phyloP scores from a whole-genome alignment of 1,140 invertebrate genomes.

The Dermatophagoides farinae region DNA sequence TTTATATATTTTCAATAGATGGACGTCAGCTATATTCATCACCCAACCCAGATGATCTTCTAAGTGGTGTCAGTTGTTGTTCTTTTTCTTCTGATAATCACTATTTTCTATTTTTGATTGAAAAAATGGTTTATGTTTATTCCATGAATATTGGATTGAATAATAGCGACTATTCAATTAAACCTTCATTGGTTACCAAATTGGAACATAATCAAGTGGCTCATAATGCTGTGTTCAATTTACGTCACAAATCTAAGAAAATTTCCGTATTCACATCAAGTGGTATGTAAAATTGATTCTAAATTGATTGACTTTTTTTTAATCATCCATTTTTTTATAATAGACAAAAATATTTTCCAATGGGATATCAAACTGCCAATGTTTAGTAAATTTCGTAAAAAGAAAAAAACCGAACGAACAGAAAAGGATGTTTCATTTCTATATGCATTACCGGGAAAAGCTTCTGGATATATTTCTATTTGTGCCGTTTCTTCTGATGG shows the following conservation, averaged over 20 bases:
- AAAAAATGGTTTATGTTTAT: background rate
- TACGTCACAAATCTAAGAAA: background rate
- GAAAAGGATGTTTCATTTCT: background rate
- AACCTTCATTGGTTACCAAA: background rate
- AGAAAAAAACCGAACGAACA: background rate
- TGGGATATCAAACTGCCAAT: background rate
- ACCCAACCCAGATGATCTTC: background rate
- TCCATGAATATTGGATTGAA: background rate
- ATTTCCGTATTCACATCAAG: background rate
- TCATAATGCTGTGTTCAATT: background rate
- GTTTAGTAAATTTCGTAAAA: background rate
- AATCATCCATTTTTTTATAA: background rate
- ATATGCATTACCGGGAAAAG: background rate
- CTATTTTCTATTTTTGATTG: background rate
- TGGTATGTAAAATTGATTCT: background rate
- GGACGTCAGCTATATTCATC: background rate
- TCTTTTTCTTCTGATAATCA: background rate
- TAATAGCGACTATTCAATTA: background rate
- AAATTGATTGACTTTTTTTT: background rate
- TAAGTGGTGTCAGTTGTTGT: background rate
- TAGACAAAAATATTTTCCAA: background rate
- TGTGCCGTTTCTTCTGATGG: background rate
- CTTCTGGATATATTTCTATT: background rate
- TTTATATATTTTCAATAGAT: background rate
- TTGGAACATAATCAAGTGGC: background rate